Conservation (phyloP, 2,888 invertebrate genomes). For the Ephialtes manifestator region DNA sequence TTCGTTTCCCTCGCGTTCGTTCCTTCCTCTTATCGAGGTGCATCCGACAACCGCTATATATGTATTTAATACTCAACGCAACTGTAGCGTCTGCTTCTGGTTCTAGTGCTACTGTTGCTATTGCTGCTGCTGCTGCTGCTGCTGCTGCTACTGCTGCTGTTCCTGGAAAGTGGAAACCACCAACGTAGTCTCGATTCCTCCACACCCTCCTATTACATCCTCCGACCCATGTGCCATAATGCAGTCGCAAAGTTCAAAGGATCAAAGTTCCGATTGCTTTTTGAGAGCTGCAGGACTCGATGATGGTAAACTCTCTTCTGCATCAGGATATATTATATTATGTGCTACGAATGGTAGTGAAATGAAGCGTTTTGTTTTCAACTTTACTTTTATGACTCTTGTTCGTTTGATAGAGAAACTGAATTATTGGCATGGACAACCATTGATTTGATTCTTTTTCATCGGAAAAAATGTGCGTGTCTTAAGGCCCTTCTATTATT, state of each 20-base stretch:
- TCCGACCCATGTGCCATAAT: not conserved
- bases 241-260: conserved; percentile 27
- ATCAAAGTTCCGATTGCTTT: conserved; percentile 40
- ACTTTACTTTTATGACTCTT: not conserved
- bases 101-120: not conserved
- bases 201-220: conserved; percentile 23
- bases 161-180: conserved; percentile 21
- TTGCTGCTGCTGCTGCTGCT: not conserved
- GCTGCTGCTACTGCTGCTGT: not conserved
- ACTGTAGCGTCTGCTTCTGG: conserved; percentile 2
- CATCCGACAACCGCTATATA: conserved; percentile 20
- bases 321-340: not conserved
- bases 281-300: conserved; percentile 5
- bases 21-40: conserved; percentile 43
- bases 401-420: too few species aligned
- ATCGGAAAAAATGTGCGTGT: too few species aligned
- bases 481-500: too few species aligned
- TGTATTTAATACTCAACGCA: conserved; percentile 14
- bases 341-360: not conserved
- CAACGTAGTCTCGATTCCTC: conserved; percentile 20
- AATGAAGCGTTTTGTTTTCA: not conserved
- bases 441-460: too few species aligned
- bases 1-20: not conserved
- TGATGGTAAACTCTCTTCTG: not conserved
- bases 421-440: too few species aligned